Conservation (phyloP, 2,888 invertebrate genomes). For the Kuschelorhynchus macadamiae region DNA sequence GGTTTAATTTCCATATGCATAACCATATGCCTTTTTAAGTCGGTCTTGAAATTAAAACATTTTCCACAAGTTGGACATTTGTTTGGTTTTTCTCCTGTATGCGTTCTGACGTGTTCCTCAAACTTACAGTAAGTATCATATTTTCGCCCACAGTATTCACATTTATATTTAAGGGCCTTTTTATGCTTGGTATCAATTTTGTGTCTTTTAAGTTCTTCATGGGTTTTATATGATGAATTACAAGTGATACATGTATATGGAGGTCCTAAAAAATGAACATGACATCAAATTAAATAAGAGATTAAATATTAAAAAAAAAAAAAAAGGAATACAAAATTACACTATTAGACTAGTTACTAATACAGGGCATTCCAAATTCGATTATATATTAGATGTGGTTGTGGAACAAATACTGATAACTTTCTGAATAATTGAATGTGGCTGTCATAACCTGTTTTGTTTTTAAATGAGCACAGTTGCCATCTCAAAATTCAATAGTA, state of each 20-base stretch:
- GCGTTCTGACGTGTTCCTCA: conserved; percentile 50
- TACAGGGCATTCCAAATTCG: too few relatives aligned
- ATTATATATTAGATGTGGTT: too few relatives aligned
- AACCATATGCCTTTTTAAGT: conserved; percentile 49
- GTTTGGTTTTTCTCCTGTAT: conserved; percentile 53
- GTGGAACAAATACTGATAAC: too few relatives aligned
- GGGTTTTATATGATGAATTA: conserved; percentile 36
- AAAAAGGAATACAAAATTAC: too few relatives aligned
- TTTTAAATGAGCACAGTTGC: too few relatives aligned
- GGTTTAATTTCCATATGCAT: conserved; percentile 50
- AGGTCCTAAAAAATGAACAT: conserved; percentile 33
- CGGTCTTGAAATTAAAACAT: conserved; percentile 51
- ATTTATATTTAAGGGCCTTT: conserved; percentile 46
- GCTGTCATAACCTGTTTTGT: too few relatives aligned
- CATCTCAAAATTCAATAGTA: too few relatives aligned
- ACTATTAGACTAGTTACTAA: too few relatives aligned
- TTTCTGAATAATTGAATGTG: too few relatives aligned
- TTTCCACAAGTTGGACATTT: conserved; percentile 49
- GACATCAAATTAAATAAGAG: too few relatives aligned
- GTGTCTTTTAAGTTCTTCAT: conserved; percentile 44
- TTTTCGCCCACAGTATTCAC: conserved; percentile 44
- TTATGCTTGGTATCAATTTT: conserved; percentile 49
- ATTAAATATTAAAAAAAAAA: too few relatives aligned
- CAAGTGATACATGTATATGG: conserved; percentile 49
- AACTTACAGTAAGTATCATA: conserved; percentile 46